These are phyloP conservation scores for Ataeniobius toweri DNA, from an alignment of 2,797 vertebrate species.

Conservation along the genomic window DNA sequence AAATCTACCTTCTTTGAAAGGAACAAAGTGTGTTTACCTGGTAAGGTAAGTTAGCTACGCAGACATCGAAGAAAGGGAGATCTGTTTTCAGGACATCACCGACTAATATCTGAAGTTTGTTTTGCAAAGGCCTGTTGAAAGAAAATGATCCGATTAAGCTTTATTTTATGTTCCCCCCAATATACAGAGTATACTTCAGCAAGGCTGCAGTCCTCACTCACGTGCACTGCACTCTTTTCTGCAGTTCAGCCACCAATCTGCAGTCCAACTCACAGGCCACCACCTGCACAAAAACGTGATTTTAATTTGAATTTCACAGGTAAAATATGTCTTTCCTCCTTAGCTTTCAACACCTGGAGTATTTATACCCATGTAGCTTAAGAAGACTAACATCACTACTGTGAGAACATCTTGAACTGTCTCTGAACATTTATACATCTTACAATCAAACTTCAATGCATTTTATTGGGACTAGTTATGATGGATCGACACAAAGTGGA, in stretches of 20 bases:
- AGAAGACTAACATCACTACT: no score
- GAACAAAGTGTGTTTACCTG: slow-evolving; percentile 80
- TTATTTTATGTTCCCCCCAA: no score
- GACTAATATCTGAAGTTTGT: slow-evolving; percentile 93
- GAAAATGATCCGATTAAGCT: neutral
- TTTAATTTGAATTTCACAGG: neutral
- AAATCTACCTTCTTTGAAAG: neutral
- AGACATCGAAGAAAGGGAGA: slow-evolving; percentile 94
- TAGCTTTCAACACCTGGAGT: no score
- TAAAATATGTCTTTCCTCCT: no score
- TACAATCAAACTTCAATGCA: no score
- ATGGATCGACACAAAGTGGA: no score
- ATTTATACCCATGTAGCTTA: no score
- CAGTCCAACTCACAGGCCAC: slow-evolving; percentile 97
- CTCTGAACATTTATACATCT: no score
- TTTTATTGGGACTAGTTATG: no score
- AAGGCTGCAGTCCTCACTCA: slow-evolving; percentile 74
- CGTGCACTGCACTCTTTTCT: slow-evolving; percentile 98
- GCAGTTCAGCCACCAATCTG: slow-evolving; percentile 94
- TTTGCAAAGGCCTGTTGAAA: slow-evolving; percentile 86
- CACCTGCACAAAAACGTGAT: slow-evolving; percentile 79
- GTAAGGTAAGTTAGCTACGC: slow-evolving; percentile 97
- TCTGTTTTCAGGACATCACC: slow-evolving; percentile 95
- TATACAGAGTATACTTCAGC: neutral
- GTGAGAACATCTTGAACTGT: no score